Evolutionary conservation across 2,113 vertebrate species (phyloP), one percentile per base, ranked within the genome.

Genomic region (Charina bottae): DNA sequence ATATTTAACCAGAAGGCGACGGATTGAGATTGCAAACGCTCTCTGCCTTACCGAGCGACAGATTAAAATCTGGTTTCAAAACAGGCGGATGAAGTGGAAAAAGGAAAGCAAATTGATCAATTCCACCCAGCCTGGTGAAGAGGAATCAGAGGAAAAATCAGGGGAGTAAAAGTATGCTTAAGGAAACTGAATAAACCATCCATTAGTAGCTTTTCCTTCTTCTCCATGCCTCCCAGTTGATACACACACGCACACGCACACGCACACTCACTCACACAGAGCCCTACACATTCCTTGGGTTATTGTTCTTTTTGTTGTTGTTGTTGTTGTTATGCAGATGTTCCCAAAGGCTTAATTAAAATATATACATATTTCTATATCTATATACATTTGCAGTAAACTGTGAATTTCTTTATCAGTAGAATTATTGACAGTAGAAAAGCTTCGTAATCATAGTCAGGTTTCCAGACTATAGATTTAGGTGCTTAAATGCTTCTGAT

Each of bases 61-160:
- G 97, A 98, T 98, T 97, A 98, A 98, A 96, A 98, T 98, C 97
- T 98, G 98, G 98, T 98, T 98, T 97, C 98, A 98, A 97, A 98
- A 98, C 95, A 98, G 98, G 95, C 97, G 98, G 92, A 98, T 98
- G 98, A 98, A 98, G 94, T 98, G 98, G 98, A 98, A 98, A 96
- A 98, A 98, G 94, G 98, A 98, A 96, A 98, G 98, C 97, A 98
- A 98, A 97, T 97, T 98, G 96, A 97, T 98, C 97, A 98, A 97
- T 97, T 98, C 98, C 94, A 97, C 98, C 91, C 97, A 98, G 91
- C 96, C 97, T 96, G 97, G 97, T 95, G 98, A 98, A 96, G 97
- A 98, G 95, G 97, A 97, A 96, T 93, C 97, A 95, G 97, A 98
- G 95, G 97, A 98, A 89, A 98, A 98, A 93, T 95, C 97, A 96